Evolutionary conservation across 2,888 invertebrate genomes (phyloP).

Genomic region (Psococerastis gibbosa): DNA sequence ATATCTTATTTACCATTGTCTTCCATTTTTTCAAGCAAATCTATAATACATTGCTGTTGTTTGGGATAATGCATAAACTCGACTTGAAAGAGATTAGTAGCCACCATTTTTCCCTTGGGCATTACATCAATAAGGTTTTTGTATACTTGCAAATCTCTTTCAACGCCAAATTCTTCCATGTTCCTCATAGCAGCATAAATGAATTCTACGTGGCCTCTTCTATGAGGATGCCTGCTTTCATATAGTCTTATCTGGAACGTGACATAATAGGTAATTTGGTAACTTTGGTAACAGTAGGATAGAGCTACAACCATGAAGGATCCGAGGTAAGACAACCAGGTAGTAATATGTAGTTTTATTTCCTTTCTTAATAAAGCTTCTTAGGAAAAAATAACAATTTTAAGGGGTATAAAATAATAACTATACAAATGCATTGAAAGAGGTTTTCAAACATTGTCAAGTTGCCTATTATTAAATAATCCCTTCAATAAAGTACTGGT

Average conservation of each 20-base stretch:
- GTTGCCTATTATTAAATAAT: too few relatives aligned
- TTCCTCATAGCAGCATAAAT: constrained; percentile 73
- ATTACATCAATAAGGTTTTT: constrained; percentile 68
- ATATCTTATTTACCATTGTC: constrained; percentile 70
- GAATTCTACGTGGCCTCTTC: constrained; percentile 84
- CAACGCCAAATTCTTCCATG: constrained; percentile 79
- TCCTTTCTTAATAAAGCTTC: too few relatives aligned
- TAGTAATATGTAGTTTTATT: too few relatives aligned
- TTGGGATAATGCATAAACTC: constrained; percentile 89
- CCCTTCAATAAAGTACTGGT: too few relatives aligned
- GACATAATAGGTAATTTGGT: too few relatives aligned
- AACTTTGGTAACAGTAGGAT: too few relatives aligned
- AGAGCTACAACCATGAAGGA: too few relatives aligned
- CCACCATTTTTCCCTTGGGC: constrained; percentile 75
- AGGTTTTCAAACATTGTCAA: too few relatives aligned
- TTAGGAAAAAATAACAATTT: too few relatives aligned
- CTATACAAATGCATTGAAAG: too few relatives aligned
- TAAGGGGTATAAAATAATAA: too few relatives aligned
- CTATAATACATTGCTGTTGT: constrained; percentile 87
- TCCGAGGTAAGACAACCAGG: too few relatives aligned
- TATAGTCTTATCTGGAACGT: constrained; percentile 43
- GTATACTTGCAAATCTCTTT: constrained; percentile 70
- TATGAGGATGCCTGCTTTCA: constrained; percentile 40
- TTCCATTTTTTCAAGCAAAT: constrained; percentile 88
- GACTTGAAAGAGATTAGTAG: constrained; percentile 62